Percentiles rank a stretch among this genome's conserved stretches.
These are phyloP conservation scores for Lithosia quadra DNA, from an alignment of 2,888 invertebrate species.

Conservation along the genomic window DNA sequence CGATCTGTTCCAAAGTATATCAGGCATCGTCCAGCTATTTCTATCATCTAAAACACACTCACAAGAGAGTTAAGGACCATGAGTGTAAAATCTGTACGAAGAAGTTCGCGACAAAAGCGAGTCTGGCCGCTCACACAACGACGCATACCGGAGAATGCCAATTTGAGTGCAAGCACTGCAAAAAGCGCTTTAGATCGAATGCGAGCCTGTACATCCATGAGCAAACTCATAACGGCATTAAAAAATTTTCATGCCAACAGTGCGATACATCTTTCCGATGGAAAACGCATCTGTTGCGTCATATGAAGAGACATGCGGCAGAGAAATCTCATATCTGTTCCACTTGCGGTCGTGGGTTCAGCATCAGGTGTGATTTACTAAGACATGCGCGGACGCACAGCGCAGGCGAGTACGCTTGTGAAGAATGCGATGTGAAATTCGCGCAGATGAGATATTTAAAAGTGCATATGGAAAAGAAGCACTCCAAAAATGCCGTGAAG, in stretches of 20 bases:
- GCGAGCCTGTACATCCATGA: slow-evolving; percentile 83
- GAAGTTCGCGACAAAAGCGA: slow-evolving; percentile 76
- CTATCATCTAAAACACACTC: slow-evolving; percentile 84
- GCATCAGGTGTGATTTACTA: slow-evolving; percentile 77
- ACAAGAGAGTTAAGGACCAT: slow-evolving; percentile 76
- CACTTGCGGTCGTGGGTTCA: slow-evolving; percentile 81
- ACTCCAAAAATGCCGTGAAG: slow-evolving; percentile 30
- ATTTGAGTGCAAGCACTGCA: slow-evolving; percentile 78
- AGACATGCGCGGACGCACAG: slow-evolving; percentile 83
- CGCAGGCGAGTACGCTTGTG: slow-evolving; percentile 73
- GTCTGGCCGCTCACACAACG: slow-evolving; percentile 77
- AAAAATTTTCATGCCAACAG: slow-evolving; percentile 55
- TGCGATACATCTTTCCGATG: slow-evolving; percentile 80
- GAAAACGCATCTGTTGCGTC: slow-evolving; percentile 77
- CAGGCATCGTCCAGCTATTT: slow-evolving; percentile 80
- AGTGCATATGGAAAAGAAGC: slow-evolving; percentile 76
- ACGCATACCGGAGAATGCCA: slow-evolving; percentile 77
- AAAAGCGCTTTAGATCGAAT: slow-evolving; percentile 80
- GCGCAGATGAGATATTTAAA: slow-evolving; percentile 84
- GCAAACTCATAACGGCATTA: slow-evolving; percentile 66
- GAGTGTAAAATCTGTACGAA: slow-evolving; percentile 81
- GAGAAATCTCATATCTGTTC: slow-evolving; percentile 74
- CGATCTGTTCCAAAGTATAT: slow-evolving; percentile 80
- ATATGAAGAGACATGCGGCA: slow-evolving; percentile 75
- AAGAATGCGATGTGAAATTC: slow-evolving; percentile 77